Percentiles rank a stretch among this genome's conserved stretches.
phyloP scores from a whole-genome alignment of 1,140 invertebrate genomes.

The Bombus difficillimus region DNA sequence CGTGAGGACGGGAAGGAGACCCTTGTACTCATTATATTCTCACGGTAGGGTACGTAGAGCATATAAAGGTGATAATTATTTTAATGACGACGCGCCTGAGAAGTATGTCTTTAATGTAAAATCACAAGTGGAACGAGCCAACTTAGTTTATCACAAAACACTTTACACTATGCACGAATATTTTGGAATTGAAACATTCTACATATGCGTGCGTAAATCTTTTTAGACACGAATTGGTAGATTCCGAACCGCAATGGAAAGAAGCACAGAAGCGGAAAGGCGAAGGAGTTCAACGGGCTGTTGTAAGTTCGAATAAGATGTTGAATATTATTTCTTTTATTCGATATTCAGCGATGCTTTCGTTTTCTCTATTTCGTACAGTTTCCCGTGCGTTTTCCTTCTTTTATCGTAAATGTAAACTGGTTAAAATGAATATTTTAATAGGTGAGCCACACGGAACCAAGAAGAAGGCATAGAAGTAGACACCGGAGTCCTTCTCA shows the following conservation, averaged over 20 bases:
- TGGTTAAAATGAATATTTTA: background rate
- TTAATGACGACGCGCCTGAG: conserved; percentile 53
- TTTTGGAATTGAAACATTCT: conserved; percentile 1
- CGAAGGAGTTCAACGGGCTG: conserved; percentile 83
- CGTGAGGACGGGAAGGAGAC: conserved; percentile 37
- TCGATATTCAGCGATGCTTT: conserved; percentile 16
- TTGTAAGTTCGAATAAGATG: conserved; percentile 72
- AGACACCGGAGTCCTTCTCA: conserved; percentile 81
- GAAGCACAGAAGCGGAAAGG: conserved; percentile 90
- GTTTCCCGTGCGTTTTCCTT: background rate
- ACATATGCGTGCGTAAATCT: background rate
- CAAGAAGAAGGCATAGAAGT: conserved; percentile 79
- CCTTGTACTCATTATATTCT: conserved; percentile 57
- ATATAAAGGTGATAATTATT: conserved; percentile 57
- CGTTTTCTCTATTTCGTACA: no score
- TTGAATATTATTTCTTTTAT: conserved; percentile 13
- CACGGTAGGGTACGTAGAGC: conserved; percentile 57
- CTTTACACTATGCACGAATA: background rate
- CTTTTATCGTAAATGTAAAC: background rate
- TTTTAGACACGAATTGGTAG: conserved; percentile 88
- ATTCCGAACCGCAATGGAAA: conserved; percentile 93
- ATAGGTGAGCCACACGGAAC: conserved; percentile 80
- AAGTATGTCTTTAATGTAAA: conserved; percentile 39
- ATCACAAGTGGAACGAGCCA: background rate
- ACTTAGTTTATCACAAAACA: background rate